These are phyloP conservation scores for Electrophaes corylata DNA, from an alignment of 2,888 invertebrate species.

Conservation along the genomic window DNA sequence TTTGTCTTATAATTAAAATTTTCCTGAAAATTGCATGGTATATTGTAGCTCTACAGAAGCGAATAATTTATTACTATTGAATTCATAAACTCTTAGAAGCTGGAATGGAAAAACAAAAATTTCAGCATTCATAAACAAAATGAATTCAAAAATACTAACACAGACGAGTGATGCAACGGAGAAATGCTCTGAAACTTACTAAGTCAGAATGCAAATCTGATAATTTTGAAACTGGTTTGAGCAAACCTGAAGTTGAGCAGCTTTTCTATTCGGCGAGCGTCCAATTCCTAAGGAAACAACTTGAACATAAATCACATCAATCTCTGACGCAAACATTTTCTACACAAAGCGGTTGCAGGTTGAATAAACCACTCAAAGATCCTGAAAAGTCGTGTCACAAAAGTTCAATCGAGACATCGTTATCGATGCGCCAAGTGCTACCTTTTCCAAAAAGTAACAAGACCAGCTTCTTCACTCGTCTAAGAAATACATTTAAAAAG, in stretches of 20 bases:
- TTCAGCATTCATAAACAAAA: constrained; percentile 37
- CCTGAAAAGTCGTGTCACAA: constrained; percentile 26
- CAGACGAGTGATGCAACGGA: constrained; percentile 60
- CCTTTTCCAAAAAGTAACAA: constrained; percentile 69
- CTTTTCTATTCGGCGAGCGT: constrained; percentile 72
- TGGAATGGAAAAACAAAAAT: constrained; percentile 5
- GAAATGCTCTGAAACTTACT: constrained; percentile 31
- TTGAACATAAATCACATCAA: constrained; percentile 57
- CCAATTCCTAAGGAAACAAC: constrained; percentile 65
- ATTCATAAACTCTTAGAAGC: too few relatives aligned
- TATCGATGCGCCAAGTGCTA: constrained; percentile 71
- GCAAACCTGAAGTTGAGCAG: constrained; percentile 58
- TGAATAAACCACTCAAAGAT: constrained; percentile 35
- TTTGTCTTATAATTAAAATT: not conserved
- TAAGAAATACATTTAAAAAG: constrained; percentile 59
- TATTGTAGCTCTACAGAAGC: not conserved
- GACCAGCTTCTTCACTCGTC: constrained; percentile 56
- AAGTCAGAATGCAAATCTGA: constrained; percentile 35
- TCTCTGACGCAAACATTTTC: constrained; percentile 36
- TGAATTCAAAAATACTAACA: constrained; percentile 46
- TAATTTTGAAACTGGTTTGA: constrained; percentile 42
- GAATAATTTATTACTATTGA: too few relatives aligned
- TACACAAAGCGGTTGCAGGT: constrained; percentile 61
- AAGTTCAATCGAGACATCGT: constrained; percentile 40
- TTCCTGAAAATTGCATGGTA: not conserved